Conservation (phyloP, 2,113 vertebrate genomes). For the Lepus timidus region DNA sequence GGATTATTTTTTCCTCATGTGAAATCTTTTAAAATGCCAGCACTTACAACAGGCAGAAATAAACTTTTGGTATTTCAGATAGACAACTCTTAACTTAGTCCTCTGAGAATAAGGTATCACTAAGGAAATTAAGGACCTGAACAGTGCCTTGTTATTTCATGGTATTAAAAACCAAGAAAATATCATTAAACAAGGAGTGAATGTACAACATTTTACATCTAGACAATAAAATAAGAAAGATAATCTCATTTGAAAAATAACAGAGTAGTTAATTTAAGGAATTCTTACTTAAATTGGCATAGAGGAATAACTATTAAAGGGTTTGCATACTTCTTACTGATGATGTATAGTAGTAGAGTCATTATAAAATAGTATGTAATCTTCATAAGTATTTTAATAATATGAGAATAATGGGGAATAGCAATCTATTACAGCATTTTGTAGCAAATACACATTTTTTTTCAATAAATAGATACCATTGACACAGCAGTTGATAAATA, state of each 20-base stretch:
- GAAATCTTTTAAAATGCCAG: background rate
- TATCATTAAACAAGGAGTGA: slow-evolving; percentile 43
- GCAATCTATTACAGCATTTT: background rate
- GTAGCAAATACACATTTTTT: background rate
- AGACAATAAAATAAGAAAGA: slow-evolving; percentile 38
- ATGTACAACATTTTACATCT: background rate
- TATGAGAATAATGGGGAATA: background rate
- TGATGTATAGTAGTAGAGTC: background rate
- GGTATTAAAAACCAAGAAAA: slow-evolving; percentile 56
- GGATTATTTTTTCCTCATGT: background rate
- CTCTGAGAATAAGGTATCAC: slow-evolving; percentile 36
- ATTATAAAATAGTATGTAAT: background rate
- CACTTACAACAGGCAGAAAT: background rate
- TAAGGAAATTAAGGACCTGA: slow-evolving; percentile 51
- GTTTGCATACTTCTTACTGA: background rate
- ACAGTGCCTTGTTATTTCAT: slow-evolving; percentile 6
- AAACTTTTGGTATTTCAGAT: slow-evolving; percentile 1
- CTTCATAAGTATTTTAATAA: background rate
- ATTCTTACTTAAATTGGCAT: background rate
- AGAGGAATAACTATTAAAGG: background rate
- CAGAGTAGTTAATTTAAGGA: background rate
- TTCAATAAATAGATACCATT: background rate
- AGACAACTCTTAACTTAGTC: slow-evolving; percentile 27
- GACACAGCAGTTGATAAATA: background rate
- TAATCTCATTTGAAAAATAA: background rate